These are phyloP conservation scores for Hyperoplus lanceolatus DNA, from an alignment of 2,797 vertebrate genomes.

Conservation along the genomic window DNA sequence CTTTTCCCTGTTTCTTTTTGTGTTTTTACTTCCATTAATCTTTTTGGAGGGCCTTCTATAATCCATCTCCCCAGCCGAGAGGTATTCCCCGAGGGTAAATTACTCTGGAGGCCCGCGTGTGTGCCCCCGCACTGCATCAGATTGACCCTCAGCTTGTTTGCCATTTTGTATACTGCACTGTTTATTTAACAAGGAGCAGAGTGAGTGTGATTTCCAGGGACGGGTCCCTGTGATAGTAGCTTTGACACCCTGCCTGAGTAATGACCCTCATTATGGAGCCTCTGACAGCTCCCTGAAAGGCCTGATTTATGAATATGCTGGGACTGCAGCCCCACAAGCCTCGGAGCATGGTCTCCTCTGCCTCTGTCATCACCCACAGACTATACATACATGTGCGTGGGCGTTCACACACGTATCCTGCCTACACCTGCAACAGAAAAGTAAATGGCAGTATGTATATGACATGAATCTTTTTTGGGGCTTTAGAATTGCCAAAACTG, in stretches of 20 bases:
- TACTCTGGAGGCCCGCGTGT: constrained; percentile 97
- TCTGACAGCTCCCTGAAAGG: constrained; percentile 98
- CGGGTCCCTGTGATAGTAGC: constrained; percentile 98
- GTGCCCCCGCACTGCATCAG: constrained; percentile 96
- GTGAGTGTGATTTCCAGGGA: constrained; percentile 98
- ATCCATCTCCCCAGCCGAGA: constrained; percentile 97
- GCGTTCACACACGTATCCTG: constrained; percentile 54
- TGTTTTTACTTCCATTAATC: constrained; percentile 96
- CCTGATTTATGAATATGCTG: constrained; percentile 99
- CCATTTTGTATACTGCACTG: constrained; percentile 99
- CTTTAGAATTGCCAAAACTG: constrained; percentile 3
- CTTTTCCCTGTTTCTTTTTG: constrained; percentile 73
- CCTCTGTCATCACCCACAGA: constrained; percentile 73
- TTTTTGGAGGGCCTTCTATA: constrained; percentile 93
- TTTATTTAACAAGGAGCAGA: constrained; percentile 99
- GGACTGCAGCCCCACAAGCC: constrained; percentile 85
- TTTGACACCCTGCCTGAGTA: constrained; percentile 99
- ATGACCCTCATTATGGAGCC: constrained; percentile 99
- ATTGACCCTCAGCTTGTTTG: constrained; percentile 99
- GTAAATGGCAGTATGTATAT: constrained; percentile 58
- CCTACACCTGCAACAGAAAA: constrained; percentile 44
- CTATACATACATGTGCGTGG: constrained; percentile 76
- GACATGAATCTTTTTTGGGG: constrained; percentile 33
- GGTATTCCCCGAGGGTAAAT: constrained; percentile 98
- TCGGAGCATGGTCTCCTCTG: constrained; percentile 65